Percentiles rank a stretch among this genome's conserved stretches.
phyloP scores from a whole-genome alignment of 2,888 invertebrate species.

The Tetrapedia diversipes region DNA sequence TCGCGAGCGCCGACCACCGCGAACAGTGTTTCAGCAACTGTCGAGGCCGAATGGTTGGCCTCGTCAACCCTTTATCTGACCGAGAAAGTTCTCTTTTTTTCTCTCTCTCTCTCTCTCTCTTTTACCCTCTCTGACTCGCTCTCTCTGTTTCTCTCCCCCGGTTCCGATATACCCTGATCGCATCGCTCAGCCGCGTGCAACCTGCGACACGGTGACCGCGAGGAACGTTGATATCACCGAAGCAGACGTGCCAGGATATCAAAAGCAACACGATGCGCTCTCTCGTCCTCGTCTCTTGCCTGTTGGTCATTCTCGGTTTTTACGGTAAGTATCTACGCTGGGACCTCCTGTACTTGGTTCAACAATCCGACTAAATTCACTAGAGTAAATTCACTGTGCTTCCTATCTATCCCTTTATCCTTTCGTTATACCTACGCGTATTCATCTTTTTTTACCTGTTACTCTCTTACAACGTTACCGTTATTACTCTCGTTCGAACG shows the following conservation, averaged over 20 bases:
- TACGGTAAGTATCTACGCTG: slow-evolving; percentile 46
- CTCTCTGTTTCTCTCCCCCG: slow-evolving; percentile 12
- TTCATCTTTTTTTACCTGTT: background rate
- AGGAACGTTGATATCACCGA: slow-evolving; percentile 21
- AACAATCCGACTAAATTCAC: slow-evolving; percentile 30
- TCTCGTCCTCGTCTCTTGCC: slow-evolving; percentile 32
- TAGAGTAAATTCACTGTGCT: too few species aligned
- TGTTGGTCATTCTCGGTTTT: slow-evolving; percentile 41
- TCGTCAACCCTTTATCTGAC: slow-evolving; percentile 63
- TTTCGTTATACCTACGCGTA: slow-evolving; percentile 19
- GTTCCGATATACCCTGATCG: slow-evolving; percentile 12
- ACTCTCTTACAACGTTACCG: background rate
- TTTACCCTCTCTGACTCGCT: too few species aligned
- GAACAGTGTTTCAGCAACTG: slow-evolving; percentile 77
- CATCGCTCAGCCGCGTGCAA: slow-evolving; percentile 23
- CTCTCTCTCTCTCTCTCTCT: slow-evolving; percentile 13
- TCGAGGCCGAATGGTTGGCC: slow-evolving; percentile 77
- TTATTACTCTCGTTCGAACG: too few species aligned
- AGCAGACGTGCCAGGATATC: slow-evolving; percentile 44
- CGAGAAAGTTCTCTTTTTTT: slow-evolving; percentile 29
- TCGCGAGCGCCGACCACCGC: slow-evolving; percentile 69
- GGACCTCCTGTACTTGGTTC: slow-evolving; percentile 32
- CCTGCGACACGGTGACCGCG: slow-evolving; percentile 14
- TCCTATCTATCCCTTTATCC: slow-evolving; percentile 34
- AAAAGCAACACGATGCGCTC: slow-evolving; percentile 39